These are phyloP conservation scores for Phortica variegata DNA, from an alignment of 1,140 invertebrate genomes.

Conservation along the genomic window DNA sequence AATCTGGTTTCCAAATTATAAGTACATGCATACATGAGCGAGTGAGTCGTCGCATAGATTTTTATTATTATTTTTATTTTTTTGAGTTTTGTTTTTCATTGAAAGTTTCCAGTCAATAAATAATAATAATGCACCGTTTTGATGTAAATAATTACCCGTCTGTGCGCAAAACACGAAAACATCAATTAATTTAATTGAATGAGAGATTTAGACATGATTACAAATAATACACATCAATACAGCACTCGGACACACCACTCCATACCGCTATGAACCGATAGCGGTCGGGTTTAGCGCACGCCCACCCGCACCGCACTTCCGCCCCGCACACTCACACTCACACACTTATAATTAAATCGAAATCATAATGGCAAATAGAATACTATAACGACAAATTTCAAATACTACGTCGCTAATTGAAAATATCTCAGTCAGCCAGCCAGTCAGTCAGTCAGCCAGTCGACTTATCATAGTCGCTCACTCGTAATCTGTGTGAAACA, in stretches of 20 bases:
- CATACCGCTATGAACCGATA: not conserved
- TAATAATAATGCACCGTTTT: constrained; percentile 19
- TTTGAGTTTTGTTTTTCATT: too few species aligned
- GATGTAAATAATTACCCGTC: too few species aligned
- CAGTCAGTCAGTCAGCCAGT: too few species aligned
- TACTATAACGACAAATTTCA: constrained; percentile 8
- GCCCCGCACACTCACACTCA: not conserved
- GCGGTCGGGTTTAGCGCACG: too few species aligned
- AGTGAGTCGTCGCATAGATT: too few species aligned
- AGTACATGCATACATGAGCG: too few species aligned
- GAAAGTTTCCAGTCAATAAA: not conserved
- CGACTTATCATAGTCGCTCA: constrained; percentile 15
- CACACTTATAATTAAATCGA: not conserved
- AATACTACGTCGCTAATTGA: constrained; percentile 26
- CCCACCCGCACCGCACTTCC: too few species aligned
- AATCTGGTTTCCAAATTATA: too few species aligned
- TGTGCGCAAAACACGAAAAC: constrained; percentile 22
- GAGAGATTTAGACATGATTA: constrained; percentile 39
- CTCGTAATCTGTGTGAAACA: not conserved
- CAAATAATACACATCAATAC: constrained; percentile 7
- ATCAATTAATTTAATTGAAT: constrained; percentile 46
- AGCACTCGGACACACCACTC: not conserved
- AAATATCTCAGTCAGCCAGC: too few species aligned
- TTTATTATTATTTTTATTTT: too few species aligned
- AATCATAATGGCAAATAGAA: constrained; percentile 15